Conservation (phyloP, 2,888 invertebrate species). For the Myathropa florea region DNA sequence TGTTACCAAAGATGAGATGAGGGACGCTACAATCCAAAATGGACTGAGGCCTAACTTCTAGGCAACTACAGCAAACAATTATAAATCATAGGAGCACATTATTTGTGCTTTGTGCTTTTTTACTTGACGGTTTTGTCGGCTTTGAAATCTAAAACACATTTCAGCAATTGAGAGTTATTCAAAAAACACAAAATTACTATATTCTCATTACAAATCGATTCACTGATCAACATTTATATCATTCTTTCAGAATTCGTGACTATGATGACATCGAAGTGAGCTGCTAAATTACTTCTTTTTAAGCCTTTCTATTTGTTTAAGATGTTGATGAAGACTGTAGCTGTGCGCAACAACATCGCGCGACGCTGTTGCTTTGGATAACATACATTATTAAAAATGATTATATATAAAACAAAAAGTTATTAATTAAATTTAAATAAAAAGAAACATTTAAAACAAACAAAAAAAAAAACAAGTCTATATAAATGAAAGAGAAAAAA, state of each 20-base stretch:
- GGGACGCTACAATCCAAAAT: too few relatives aligned
- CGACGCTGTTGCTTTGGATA: constrained; percentile 81
- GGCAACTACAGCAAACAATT: too few relatives aligned
- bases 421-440: constrained; percentile 73
- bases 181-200: too few relatives aligned
- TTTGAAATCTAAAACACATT: too few relatives aligned
- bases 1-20: too few relatives aligned
- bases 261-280: constrained; percentile 99
- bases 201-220: not conserved
- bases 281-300: constrained; percentile 85
- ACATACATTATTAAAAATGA: constrained; percentile 75
- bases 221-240: not conserved
- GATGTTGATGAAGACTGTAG: constrained; percentile 84
- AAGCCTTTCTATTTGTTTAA: constrained; percentile 83
- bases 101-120: too few relatives aligned
- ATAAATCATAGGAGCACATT: too few relatives aligned
- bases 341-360: constrained; percentile 82
- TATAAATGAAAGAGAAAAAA: constrained; percentile 60
- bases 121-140: too few relatives aligned
- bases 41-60: too few relatives aligned
- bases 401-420: constrained; percentile 75
- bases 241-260: constrained; percentile 93
- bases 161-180: too few relatives aligned
- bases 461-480: constrained; percentile 68
- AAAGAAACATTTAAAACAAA: constrained; percentile 70